Percentiles rank a stretch among this genome's conserved stretches.
Conservation (phyloP, 2,797 vertebrate species). For the Alouatta caraya region DNA sequence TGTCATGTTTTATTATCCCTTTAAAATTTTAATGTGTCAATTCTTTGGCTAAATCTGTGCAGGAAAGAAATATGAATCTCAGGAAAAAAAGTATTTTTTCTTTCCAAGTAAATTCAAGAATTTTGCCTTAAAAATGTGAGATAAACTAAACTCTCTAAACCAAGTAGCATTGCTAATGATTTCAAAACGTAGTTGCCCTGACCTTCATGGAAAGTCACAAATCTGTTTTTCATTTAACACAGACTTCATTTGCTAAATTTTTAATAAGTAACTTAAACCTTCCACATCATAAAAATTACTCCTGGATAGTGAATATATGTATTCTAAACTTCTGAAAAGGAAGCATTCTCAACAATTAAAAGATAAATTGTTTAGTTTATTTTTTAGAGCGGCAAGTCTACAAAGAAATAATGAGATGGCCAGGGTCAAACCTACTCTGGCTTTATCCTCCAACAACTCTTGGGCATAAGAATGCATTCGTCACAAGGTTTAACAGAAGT, state of each 20-base stretch:
- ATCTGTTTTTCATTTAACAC: conserved; percentile 67
- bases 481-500: background rate
- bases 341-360: background rate
- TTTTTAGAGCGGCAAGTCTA: background rate
- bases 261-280: conserved; percentile 60
- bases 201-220: conserved; percentile 49
- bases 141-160: conserved; percentile 36
- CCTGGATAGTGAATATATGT: conserved; percentile 46
- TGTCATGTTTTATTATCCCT: background rate
- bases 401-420: background rate
- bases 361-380: background rate
- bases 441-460: background rate
- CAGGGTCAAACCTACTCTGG: background rate
- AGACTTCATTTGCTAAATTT: conserved; percentile 33
- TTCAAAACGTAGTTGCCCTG: conserved; percentile 54
- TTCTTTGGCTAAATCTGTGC: background rate
- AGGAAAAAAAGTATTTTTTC: conserved; percentile 24
- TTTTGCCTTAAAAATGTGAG: conserved; percentile 11
- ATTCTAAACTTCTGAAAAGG: background rate
- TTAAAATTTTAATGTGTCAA: background rate
- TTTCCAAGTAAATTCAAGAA: conserved; percentile 34
- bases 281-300: conserved; percentile 32
- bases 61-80: background rate
- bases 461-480: background rate
- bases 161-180: conserved; percentile 34